Percentiles rank a stretch among this genome's conserved stretches.
These are phyloP conservation scores for Thereva nobilitata DNA, from an alignment of 2,888 invertebrate species.

Conservation along the genomic window DNA sequence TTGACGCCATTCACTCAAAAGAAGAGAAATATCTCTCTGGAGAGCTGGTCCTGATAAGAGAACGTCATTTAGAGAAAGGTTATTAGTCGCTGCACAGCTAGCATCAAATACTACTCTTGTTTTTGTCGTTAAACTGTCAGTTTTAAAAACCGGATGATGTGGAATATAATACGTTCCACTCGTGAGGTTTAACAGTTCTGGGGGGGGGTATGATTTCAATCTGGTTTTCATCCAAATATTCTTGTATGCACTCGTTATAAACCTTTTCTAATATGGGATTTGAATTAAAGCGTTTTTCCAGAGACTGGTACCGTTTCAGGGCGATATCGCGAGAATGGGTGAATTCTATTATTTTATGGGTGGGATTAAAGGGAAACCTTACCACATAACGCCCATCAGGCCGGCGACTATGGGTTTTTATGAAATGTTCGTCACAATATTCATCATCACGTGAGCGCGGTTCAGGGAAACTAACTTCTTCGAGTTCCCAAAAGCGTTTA, in stretches of 20 bases:
- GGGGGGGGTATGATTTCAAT: not conserved
- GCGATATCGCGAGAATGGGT: conserved; percentile 12
- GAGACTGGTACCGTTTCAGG: not conserved
- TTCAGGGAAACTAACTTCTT: not conserved
- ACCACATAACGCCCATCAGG: not conserved
- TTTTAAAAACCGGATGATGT: not conserved
- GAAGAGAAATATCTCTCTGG: conserved; percentile 7
- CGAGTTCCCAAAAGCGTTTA: conserved; percentile 12
- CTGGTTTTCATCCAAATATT: conserved; percentile 1
- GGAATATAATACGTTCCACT: not conserved
- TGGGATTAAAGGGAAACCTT: not conserved
- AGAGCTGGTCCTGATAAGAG: not conserved
- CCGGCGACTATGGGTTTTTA: not conserved
- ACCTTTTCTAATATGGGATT: not conserved
- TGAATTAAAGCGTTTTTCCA: not conserved
- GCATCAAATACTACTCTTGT: conserved; percentile 5
- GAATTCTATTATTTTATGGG: not conserved
- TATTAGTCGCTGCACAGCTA: not conserved
- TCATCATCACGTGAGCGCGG: not conserved
- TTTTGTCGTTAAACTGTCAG: not conserved
- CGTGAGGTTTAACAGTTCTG: not conserved
- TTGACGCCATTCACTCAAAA: conserved; percentile 8
- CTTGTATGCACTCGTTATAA: not conserved
- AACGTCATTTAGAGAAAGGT: no score
- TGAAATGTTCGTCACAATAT: not conserved